A percentile compares a stretch with the other conserved stretches of the same genome.
These are phyloP conservation scores for Schrankia costaestrigalis DNA, from an alignment of 2,888 invertebrate species.

Conservation along the genomic window DNA sequence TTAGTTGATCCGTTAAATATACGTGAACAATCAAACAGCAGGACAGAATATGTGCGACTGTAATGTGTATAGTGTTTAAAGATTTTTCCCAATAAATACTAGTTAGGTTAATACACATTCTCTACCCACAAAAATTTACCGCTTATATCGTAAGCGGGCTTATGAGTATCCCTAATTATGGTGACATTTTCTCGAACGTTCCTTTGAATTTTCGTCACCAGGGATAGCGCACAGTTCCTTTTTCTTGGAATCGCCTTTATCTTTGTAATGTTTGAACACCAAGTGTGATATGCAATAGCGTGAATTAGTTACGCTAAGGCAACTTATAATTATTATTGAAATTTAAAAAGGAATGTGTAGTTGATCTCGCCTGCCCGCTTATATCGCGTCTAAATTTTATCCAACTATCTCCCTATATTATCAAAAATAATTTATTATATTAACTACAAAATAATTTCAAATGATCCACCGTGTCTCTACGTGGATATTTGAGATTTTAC, in stretches of 20 bases:
- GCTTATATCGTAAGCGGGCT: slow-evolving; percentile 40
- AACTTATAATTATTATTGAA: too few species aligned
- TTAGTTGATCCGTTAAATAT: too few species aligned
- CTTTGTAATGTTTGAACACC: too few species aligned
- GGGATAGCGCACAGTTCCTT: too few species aligned
- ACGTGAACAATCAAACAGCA: slow-evolving; percentile 44
- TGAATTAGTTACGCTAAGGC: too few species aligned
- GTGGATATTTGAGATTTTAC: slow-evolving; percentile 28
- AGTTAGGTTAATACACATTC: slow-evolving; percentile 46
- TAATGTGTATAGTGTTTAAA: slow-evolving; percentile 44
- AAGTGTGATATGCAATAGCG: too few species aligned
- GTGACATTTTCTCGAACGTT: not conserved
- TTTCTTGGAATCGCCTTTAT: too few species aligned
- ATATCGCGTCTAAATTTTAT: slow-evolving; percentile 35
- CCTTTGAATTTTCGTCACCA: too few species aligned
- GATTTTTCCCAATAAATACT: slow-evolving; percentile 42
- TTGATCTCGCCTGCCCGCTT: slow-evolving; percentile 33
- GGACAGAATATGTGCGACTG: slow-evolving; percentile 45
- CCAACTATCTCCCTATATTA: slow-evolving; percentile 33
- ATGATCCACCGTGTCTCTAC: slow-evolving; percentile 25
- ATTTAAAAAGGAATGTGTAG: slow-evolving; percentile 1
- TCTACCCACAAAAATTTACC: slow-evolving; percentile 36
- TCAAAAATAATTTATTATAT: slow-evolving; percentile 31
- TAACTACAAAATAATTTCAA: slow-evolving; percentile 28
- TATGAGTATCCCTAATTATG: slow-evolving; percentile 10